A percentile compares a stretch with the other conserved stretches of the same genome.
phyloP scores from a whole-genome alignment of 2,888 invertebrate genomes.

The Cyclophora albipunctata region DNA sequence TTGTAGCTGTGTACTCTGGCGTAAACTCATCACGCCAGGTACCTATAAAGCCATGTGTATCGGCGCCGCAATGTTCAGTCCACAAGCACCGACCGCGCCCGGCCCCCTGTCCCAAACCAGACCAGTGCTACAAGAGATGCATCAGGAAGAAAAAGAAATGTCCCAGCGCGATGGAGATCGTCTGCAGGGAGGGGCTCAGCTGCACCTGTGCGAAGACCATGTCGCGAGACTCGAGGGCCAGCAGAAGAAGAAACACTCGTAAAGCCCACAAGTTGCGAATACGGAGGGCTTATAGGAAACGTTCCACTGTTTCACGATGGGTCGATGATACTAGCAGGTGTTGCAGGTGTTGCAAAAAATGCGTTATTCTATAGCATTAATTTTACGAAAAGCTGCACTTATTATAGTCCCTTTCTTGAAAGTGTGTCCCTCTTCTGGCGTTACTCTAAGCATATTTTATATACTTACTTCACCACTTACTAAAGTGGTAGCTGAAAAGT shows the following conservation, averaged over 20 bases:
- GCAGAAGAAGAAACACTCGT: constrained; percentile 18
- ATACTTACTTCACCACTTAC: neutral
- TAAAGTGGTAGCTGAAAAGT: no score
- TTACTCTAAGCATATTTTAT: neutral
- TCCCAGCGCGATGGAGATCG: constrained; percentile 48
- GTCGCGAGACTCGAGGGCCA: constrained; percentile 29
- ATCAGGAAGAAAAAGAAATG: constrained; percentile 45
- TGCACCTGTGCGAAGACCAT: constrained; percentile 48
- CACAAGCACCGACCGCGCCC: constrained; percentile 55
- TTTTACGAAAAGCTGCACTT: no score
- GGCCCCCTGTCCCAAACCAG: constrained; percentile 52
- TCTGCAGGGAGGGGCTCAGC: constrained; percentile 35
- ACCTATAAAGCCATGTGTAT: constrained; percentile 51
- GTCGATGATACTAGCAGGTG: constrained; percentile 9
- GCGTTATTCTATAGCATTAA: no score
- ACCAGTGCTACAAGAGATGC: constrained; percentile 51
- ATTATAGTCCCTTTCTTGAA: no score
- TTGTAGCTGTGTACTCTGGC: constrained; percentile 44
- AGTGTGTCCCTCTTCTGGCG: no score
- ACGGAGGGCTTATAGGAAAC: constrained; percentile 33
- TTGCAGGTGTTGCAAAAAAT: constrained; percentile 33
- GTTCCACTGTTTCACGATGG: constrained; percentile 46
- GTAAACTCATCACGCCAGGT: no score
- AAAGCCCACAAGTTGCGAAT: constrained; percentile 44
- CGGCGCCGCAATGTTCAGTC: constrained; percentile 51